Base-by-base conservation (phyloP, 1,140 invertebrate species). In the Microplitis mediator region DNA sequence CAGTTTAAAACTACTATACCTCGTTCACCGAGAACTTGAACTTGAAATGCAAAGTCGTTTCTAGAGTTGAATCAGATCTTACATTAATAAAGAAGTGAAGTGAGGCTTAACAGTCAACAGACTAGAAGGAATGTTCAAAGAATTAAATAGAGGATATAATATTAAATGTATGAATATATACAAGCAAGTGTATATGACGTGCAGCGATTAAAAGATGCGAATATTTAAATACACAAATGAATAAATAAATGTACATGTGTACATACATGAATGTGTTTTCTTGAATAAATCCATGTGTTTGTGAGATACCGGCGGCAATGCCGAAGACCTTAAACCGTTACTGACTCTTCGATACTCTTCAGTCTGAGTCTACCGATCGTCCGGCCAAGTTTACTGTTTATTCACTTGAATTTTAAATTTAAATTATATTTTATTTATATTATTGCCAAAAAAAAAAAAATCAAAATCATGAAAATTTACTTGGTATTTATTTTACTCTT, bases 311-410 rank as follows among this genome's bases (percentile, higher is more conserved):
- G 36, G 52, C 51, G 65, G 39, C 39, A n/a, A 58, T 63, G 45
- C 54, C 32, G 60, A 62, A 77, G 73, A 79, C 76, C 69, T 79
- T 75, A 67, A 79, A 84, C 83, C 83, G 82, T 84, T 84, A 84
- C 76, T 74, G 74, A 79, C 76, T 78, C 78, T 80, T 81, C 78
- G 77, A 82, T 78, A 77, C 78, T 50, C 65, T 50, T n/a, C 83
- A 84, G 83, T 84, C 79, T 79, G 66, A 74, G 74, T 71, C 75
- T 60, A 76, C 76, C 79, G 65, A 73, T 70, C 79, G 78, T 62
- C 54, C 67, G 39, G 79, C 75, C 75, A 77, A 76, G 72, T 78
- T 79, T 75, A 76, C 16, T 11, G 11, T 11, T 51, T 3, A 13
- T 66, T 14, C 4, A 8, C 56, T 13, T 58, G 4, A 39, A 23